A percentile compares a stretch with the other conserved stretches of the same genome.
Evolutionary conservation across 2,113 vertebrate genomes (phyloP).

Genomic region (Callipepla squamata): DNA sequence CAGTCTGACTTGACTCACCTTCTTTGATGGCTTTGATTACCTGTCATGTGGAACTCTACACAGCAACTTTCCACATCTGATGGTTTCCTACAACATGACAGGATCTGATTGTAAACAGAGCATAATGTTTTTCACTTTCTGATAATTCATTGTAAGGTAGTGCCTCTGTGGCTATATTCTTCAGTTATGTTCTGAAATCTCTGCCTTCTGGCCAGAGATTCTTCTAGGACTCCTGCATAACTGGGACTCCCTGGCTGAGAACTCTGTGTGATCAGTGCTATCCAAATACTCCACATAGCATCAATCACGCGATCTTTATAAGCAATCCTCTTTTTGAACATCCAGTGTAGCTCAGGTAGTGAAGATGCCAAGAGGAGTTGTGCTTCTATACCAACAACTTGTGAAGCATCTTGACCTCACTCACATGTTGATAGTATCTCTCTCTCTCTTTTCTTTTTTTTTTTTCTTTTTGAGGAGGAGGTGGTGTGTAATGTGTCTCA

Average conservation of each 20-base stretch:
- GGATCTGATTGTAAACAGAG: not conserved
- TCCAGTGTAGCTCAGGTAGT: not conserved
- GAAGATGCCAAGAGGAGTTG: not conserved
- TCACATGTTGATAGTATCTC: not conserved
- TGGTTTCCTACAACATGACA: not conserved
- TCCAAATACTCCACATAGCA: fast-evolving
- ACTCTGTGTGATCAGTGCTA: not conserved
- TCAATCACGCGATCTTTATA: not conserved
- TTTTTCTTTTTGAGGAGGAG: not conserved
- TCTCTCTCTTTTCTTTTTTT: not conserved
- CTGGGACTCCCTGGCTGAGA: not conserved
- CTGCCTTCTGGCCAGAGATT: not conserved
- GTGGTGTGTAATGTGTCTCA: not conserved
- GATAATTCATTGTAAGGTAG: not conserved
- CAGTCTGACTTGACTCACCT: not conserved
- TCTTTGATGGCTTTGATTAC: not conserved
- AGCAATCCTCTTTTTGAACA: not conserved
- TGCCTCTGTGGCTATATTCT: not conserved
- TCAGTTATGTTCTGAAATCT: not conserved
- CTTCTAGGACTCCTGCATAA: not conserved
- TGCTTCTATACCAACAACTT: not conserved
- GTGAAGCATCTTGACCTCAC: not conserved
- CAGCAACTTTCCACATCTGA: not conserved
- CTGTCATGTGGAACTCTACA: not conserved
- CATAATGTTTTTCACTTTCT: not conserved